These are phyloP conservation scores for Ibycter americanus DNA, from an alignment of 2,797 vertebrate genomes.

Conservation along the genomic window DNA sequence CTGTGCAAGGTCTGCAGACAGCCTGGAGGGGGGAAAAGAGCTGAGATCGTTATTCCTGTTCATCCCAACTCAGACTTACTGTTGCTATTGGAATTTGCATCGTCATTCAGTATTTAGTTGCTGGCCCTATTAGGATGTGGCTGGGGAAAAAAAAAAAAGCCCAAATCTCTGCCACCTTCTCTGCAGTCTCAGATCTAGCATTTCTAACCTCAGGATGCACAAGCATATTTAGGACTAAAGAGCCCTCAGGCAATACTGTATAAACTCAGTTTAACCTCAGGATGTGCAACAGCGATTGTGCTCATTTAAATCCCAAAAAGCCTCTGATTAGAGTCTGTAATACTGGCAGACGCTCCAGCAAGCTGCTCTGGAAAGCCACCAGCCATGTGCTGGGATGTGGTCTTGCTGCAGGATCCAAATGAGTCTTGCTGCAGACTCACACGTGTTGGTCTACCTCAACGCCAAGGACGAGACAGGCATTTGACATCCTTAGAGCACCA, in stretches of 20 bases:
- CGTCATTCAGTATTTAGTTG: slow-evolving; percentile 22
- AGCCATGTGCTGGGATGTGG: neutral
- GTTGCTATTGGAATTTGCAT: slow-evolving; percentile 44
- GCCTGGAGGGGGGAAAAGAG: slow-evolving; percentile 28
- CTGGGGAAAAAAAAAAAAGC: neutral
- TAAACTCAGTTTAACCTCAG: slow-evolving; percentile 5
- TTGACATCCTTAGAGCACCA: neutral
- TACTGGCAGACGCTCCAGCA: neutral
- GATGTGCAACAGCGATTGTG: neutral
- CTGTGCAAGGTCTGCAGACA: neutral
- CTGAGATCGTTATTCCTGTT: slow-evolving; percentile 40
- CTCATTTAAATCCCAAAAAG: neutral
- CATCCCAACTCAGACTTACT: slow-evolving; percentile 5
- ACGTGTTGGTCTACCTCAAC: fast-evolving
- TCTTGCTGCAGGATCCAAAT: neutral
- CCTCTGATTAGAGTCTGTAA: neutral
- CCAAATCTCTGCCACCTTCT: neutral
- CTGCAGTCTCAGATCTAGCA: neutral
- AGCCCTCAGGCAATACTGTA: neutral
- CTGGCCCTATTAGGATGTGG: neutral
- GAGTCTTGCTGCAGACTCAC: neutral
- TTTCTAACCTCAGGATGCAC: neutral
- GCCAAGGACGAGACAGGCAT: neutral
- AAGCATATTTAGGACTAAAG: neutral
- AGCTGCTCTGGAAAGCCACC: neutral